phyloP scores from a whole-genome alignment of 2,888 invertebrate species.

The Drepanosiphum platanoidis region DNA sequence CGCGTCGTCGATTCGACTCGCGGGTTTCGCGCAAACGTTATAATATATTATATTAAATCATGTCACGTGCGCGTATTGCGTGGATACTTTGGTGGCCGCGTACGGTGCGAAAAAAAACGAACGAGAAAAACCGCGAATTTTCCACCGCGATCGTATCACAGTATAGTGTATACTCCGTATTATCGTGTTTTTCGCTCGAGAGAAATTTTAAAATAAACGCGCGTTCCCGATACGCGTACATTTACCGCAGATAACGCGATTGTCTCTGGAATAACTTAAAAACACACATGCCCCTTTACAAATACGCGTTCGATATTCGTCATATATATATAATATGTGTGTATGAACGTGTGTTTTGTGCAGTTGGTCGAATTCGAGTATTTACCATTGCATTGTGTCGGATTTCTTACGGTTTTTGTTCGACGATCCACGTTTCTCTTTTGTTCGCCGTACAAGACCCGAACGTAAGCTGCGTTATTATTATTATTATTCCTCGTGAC shows the following conservation, averaged over 20 bases:
- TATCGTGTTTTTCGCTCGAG: not conserved
- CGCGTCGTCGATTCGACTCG: too few relatives aligned
- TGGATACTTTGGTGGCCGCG: not conserved
- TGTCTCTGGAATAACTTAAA: constrained; percentile 12
- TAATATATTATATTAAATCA: too few relatives aligned
- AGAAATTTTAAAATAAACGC: too few relatives aligned
- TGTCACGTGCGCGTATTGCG: too few relatives aligned
- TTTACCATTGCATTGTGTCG: constrained; percentile 23
- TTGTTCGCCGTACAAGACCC: not conserved
- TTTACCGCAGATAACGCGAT: not conserved
- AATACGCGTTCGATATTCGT: not conserved
- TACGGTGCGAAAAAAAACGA: not conserved
- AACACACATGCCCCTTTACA: too few relatives aligned
- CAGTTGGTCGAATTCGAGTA: not conserved
- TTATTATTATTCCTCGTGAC: not conserved
- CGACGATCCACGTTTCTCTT: not conserved
- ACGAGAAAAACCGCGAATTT: too few relatives aligned
- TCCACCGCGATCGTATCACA: not conserved
- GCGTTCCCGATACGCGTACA: too few relatives aligned
- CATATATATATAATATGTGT: too few relatives aligned
- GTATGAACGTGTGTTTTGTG: too few relatives aligned
- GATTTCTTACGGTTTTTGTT: constrained; percentile 30
- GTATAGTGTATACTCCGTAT: not conserved
- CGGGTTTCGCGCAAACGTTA: too few relatives aligned
- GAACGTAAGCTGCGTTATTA: not conserved